Evolutionary conservation across 2,888 invertebrate species (phyloP), one percentile per base, ranked within the genome.

Genomic region (Rhagium mordax): DNA sequence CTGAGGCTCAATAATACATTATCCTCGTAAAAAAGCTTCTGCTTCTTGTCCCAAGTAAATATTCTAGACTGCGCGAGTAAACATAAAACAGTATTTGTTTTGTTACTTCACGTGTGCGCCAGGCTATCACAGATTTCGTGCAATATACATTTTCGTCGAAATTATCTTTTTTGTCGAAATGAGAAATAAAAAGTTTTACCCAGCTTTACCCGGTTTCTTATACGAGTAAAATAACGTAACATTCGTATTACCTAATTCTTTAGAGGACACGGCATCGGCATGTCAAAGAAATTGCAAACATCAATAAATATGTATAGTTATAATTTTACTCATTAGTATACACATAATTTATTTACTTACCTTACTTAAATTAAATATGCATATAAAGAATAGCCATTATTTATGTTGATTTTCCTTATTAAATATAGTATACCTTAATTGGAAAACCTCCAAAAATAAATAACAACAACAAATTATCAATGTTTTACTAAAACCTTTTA

Each of bases 71-170:
- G 74, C 75, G 71, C 67, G 64, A 67, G 61, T 61, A 78, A 71
- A 73, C 79, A 79, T 79, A 81, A 81, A 79, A 79, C 78, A 75
- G 77, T 70, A 81, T 79, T 78, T 78, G 78, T 79, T 81, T 78
- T 79, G 78, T 78, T 79, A 77, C 76, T 67, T 71, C 71, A 78
- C 81, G 78, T 80, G 74, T 76, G 74, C 59, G 65, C 70, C 21
- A 73, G 74, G 69, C 72, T 77, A 73, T 72, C 78, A 81, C 77
- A 79, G 79, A 81, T 81, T 81, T 78, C 79, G 76, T 81, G 75
- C 75, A 79, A 78, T 78, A 78, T 76, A 77, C 77, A 79, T 75
- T 70, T 68, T n/a, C 49, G 49, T 51, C 24, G 49, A 51, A 49
- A 49, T 64, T 64, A 51, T 64, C 13, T 61, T 61, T 61, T 61